These are phyloP conservation scores for Eunapius fragilis DNA, from an alignment of 37 sponge, comb jelly and placozoan species.

Conservation along the genomic window DNA sequence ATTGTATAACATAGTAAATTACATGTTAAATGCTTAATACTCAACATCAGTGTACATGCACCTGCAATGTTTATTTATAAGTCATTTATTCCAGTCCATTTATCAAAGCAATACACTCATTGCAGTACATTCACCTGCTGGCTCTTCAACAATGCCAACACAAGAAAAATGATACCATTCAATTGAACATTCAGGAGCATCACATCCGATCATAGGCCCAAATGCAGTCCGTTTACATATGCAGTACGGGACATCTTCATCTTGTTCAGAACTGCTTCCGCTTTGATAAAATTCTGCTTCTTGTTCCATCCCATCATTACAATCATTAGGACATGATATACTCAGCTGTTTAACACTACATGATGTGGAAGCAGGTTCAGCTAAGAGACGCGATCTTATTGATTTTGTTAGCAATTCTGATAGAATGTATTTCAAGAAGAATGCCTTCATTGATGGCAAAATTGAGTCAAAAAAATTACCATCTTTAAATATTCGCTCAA, in stretches of 20 bases:
- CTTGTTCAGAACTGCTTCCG: too few species aligned
- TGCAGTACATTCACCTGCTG: neutral
- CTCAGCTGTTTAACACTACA: too few species aligned
- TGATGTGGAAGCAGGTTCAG: too few species aligned
- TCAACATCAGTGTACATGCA: too few species aligned
- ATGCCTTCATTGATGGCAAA: slow-evolving; percentile 2
- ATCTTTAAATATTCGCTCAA: slow-evolving; percentile 5
- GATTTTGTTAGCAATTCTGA: too few species aligned
- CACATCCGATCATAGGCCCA: slow-evolving; percentile 31
- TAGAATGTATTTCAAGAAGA: neutral
- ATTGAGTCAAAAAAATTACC: neutral
- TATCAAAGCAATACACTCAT: slow-evolving; percentile 5
- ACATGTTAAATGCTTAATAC: too few species aligned
- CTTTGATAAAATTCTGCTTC: too few species aligned
- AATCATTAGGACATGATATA: too few species aligned
- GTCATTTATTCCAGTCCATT: neutral
- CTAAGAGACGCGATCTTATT: too few species aligned
- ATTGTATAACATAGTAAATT: slow-evolving; percentile 3
- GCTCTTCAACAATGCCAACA: neutral
- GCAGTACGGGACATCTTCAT: too few species aligned
- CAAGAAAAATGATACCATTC: slow-evolving; percentile 51
- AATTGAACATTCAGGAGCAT: slow-evolving; percentile 19
- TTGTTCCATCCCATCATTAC: too few species aligned
- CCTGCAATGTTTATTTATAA: neutral
- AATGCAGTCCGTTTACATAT: too few species aligned